phyloP scores from a whole-genome alignment of 2,797 vertebrate genomes.

The Naso thynnoides region DNA sequence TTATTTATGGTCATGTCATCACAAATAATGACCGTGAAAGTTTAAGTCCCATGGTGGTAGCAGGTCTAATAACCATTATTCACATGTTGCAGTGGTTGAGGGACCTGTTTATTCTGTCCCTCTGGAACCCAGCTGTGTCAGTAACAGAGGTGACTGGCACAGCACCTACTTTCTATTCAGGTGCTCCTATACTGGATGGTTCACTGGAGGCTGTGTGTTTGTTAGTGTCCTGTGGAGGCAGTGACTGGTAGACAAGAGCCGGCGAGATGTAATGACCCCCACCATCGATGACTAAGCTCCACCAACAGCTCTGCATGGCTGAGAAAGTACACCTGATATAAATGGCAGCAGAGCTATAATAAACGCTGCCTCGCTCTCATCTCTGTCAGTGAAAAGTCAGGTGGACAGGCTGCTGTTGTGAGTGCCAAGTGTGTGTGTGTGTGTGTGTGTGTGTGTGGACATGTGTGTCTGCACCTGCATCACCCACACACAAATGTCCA shows the following conservation, averaged over 20 bases:
- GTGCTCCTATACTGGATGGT: constrained; percentile 49
- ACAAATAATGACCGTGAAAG: constrained; percentile 53
- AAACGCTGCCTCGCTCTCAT: constrained; percentile 48
- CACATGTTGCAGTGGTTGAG: constrained; percentile 35
- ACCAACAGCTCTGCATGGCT: constrained; percentile 67
- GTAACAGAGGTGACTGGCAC: constrained; percentile 56
- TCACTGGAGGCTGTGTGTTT: constrained; percentile 66
- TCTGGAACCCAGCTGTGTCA: constrained; percentile 27
- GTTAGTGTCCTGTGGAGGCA: constrained; percentile 65
- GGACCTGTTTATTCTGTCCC: constrained; percentile 40
- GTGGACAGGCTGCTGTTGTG: constrained; percentile 47
- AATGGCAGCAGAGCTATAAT: constrained; percentile 76
- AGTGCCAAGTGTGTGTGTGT: constrained; percentile 21
- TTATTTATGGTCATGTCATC: constrained; percentile 59
- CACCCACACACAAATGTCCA: constrained; percentile 26
- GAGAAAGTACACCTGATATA: constrained; percentile 72
- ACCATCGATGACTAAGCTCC: constrained; percentile 62
- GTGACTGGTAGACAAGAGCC: constrained; percentile 68
- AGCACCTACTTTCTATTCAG: constrained; percentile 61
- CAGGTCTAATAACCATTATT: constrained; percentile 67
- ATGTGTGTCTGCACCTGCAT: constrained; percentile 41
- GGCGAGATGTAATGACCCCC: constrained; percentile 67
- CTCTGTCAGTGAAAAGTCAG: constrained; percentile 31
- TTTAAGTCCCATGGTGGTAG: constrained; percentile 33
- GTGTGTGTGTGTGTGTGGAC: constrained; percentile 31